Evolutionary conservation across 2,113 vertebrate genomes (phyloP).

Genomic region (Gallinago media): DNA sequence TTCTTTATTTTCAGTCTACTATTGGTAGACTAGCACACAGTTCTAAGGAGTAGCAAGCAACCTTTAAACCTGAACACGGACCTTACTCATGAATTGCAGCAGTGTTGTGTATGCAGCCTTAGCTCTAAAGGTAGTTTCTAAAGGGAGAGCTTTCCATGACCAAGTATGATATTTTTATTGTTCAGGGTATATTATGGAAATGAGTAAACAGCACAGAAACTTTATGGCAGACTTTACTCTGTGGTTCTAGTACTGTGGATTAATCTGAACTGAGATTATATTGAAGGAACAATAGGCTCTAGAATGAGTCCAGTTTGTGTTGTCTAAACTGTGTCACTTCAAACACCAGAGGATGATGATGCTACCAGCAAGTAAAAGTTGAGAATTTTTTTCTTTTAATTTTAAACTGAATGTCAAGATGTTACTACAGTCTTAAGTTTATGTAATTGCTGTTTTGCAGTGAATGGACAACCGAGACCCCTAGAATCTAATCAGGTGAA

Average conservation of each 20-base stretch:
- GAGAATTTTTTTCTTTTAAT: neutral
- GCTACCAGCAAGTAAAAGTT: neutral
- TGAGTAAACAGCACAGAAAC: neutral
- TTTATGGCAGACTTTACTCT: neutral
- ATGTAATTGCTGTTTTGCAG: conserved; percentile 75
- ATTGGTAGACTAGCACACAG: neutral
- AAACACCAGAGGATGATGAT: neutral
- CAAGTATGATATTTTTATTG: neutral
- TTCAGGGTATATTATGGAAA: neutral
- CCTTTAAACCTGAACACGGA: neutral
- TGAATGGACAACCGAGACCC: conserved; percentile 96
- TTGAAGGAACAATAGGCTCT: neutral
- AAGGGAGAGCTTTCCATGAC: neutral
- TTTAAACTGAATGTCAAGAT: neutral
- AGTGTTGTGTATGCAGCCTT: neutral
- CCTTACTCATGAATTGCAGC: neutral
- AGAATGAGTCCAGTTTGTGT: neutral
- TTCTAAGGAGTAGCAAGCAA: neutral
- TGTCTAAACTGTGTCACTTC: neutral
- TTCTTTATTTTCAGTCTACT: neutral
- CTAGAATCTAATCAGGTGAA: conserved; percentile 98
- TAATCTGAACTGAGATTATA: neutral
- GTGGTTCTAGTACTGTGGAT: neutral
- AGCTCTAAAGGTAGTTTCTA: neutral
- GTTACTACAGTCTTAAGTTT: neutral